Base-by-base conservation (phyloP, 2,888 invertebrate genomes). In the Pegoplata infirma region DNA sequence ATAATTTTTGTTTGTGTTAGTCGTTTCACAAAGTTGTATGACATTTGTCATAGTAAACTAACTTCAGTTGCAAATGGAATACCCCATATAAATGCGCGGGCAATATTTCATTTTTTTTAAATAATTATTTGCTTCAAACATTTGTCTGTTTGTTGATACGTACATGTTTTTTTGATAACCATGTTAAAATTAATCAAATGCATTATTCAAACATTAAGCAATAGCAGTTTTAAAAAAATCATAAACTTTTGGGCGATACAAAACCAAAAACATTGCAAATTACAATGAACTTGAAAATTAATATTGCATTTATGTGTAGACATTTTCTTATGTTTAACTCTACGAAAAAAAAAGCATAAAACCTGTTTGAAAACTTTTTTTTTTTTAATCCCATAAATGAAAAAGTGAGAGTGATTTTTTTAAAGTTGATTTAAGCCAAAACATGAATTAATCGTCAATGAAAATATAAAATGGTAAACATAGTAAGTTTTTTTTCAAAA, bases 321-420 rank as follows among this genome's bases (percentile, higher is more conserved):
- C 36, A 40, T 4, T 40, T n/a, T 5, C 3, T 12, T 40, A 40
- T n/a, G n/a, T 3, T 40, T 40, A 40, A 40, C 36, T 40, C n/a
- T 40, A n/a, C 10, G n/a, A n/a, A 32, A 1, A 0, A 28, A 28
- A 28, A 28, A 28, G 6, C 4, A n/a, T n/a, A 40, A 40, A 40
- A 40, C 36, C 1, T 40, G 36, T 40, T 40, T 36, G 10, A 32
- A 12, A 12, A 40, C n/a, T 40, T 40, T 40, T 40, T 40, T n/a
- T 8, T 40, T 25, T 25, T 25, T 40, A 5, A 40, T 40, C 5
- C 44, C 32, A 68, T 68, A 61, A 55, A 49, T 32, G 21, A 19
- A 68, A 74, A 59, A 67, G 68, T 74, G 74, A 74, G 67, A 67
- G 66, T 68, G 61, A 55, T 67, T 58, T 66, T 74, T 74, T n/a